Conservation (phyloP, 2,888 invertebrate genomes). For the Busseola fusca region DNA sequence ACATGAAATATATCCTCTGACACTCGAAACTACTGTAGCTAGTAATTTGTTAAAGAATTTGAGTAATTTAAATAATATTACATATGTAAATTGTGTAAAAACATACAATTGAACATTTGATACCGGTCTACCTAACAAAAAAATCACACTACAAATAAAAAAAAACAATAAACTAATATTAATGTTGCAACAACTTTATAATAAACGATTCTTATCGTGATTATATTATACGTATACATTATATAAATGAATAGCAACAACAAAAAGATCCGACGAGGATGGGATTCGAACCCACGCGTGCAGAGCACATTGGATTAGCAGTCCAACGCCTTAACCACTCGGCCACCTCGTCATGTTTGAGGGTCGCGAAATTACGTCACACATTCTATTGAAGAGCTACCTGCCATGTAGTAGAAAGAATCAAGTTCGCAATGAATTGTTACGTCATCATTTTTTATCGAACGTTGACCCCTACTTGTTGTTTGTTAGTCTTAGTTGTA, state of each 20-base stretch:
- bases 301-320: conserved; percentile 96
- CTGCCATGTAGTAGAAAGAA: conserved; percentile 44
- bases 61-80: neutral
- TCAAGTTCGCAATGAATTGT: conserved; percentile 43
- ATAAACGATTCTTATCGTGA: conserved; percentile 1
- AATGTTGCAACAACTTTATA: neutral
- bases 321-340: conserved; percentile 96
- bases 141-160: neutral
- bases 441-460: conserved; percentile 61
- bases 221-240: neutral
- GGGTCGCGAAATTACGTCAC: conserved; percentile 66
- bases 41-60: neutral
- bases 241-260: conserved; percentile 7
- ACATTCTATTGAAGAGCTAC: conserved; percentile 44
- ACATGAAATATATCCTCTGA: neutral
- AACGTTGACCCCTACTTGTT: conserved; percentile 53
- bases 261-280: conserved; percentile 90
- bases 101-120: neutral
- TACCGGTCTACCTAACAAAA: neutral
- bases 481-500: conserved; percentile 19
- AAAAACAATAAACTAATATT: conserved; percentile 6
- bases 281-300: conserved; percentile 96
- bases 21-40: neutral
- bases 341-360: conserved; percentile 92
- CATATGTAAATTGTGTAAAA: conserved; percentile 5